Evolutionary conservation across 2,113 vertebrate genomes (phyloP), one percentile per base, ranked within the genome.

Genomic region (Dipodomys merriami): DNA sequence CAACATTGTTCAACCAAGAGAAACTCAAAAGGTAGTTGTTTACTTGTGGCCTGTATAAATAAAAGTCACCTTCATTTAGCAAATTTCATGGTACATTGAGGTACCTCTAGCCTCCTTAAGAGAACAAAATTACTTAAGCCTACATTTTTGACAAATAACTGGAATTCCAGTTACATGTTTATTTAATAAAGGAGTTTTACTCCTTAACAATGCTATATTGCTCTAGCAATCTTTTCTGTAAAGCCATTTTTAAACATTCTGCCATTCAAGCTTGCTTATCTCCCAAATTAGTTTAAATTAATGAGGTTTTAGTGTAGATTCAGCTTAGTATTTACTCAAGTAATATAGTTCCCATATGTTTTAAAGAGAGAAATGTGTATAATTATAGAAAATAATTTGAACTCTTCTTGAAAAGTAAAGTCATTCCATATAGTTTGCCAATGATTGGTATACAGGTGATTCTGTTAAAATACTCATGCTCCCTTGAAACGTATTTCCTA

Each of bases 361-460:
- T 5, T 33, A 29, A 87, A 39, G 60, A 87, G 13, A 77, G 29
- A 77, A 92, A 95, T 67, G 29, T 19, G 23, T 57, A 87, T 97
- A 96, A 97, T 92, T 97, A 94, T 95, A 72, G 67, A 94, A 94
- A 95, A 97, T 95, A 97, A 97, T 94, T 74, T 93, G 69, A 83
- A 93, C 94, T 94, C 94, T 92, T 92, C 46, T 71, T 68, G 89
- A 72, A 96, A 97, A 95, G 93, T 64, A 29, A 67, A 88, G 92
- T 96, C 91, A 87, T 96, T 96, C 2, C 12, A 4, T 89, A 67
- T 44, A 95, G 95, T 96, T 96, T 96, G 94, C 91, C 96, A 97
- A 97, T 97, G 96, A 96, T 0, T 1, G 57, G 85, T 87, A 96
- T 68, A 25, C n/a, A 27, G 11, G 39, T 29, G 30, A 69, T 35